Evolutionary conservation across 2,797 vertebrate species (phyloP), one percentile per base, ranked within the genome.

Genomic region (Microctenopoma steveboyesi): DNA sequence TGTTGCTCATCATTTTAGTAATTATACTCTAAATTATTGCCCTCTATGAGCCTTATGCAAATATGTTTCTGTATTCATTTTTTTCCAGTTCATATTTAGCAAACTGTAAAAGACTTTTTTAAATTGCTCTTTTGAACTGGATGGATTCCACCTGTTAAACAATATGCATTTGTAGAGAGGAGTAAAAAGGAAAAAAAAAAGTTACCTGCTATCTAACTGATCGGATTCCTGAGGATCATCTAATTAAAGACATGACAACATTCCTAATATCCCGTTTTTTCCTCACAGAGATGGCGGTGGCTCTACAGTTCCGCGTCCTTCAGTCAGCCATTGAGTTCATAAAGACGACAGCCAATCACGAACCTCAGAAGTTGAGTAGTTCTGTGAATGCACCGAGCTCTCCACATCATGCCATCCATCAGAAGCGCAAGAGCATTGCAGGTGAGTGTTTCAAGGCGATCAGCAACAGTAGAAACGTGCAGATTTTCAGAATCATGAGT

Each of bases 291-390:
- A 97, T 98, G 95, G 96, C 97, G n/a, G 87, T 96, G 81, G 95
- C 94, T 33, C 88, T 99, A 66, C 98, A 99, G 89, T 95, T 98
- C 62, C 95, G 94, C 15, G 95, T 98, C 79, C 96, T 99, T 64
- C 97, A 98, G 75, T 95, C 97, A 22, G 97, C 97, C 2, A 93
- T 99, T 39, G 96, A 98, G 76, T 96, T 98, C 80, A 98, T 99
- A 84, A 97, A 95, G 89, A 97, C 94, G 0, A 97, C 97, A 10
- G 94, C 96, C 81, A 96, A 92, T 88, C 96, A 95, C 77, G 96
- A 96, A 50, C 89, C 94, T 47, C 95, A 94, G 86, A 95, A 92
- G 74, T 80, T 92, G 62, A 85, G 91, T 15, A 81, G 91, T 63
- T 91, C 94, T 0, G 85, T 85, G 0, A 94, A 92, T 0, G 77